A percentile compares a stretch with the other conserved stretches of the same genome.
These are phyloP conservation scores for Intellagama lesueurii DNA, from an alignment of 2,797 vertebrate genomes.

Conservation along the genomic window DNA sequence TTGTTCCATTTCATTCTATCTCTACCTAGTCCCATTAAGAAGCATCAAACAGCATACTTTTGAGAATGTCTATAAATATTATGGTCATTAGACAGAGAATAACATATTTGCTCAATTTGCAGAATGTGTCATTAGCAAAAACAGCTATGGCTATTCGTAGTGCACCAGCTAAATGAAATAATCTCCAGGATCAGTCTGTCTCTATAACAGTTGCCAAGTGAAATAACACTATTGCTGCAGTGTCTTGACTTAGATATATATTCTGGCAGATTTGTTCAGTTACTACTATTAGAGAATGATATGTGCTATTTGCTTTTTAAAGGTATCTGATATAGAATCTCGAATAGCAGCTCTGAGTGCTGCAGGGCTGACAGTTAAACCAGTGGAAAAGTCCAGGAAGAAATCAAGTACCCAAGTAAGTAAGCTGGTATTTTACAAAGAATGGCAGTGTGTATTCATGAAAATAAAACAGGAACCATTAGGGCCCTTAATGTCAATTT, in stretches of 20 bases:
- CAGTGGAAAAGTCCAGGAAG: constrained; percentile 80
- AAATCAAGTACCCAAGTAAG: constrained; percentile 77
- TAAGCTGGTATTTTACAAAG: not conserved
- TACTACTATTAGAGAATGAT: fast-evolving
- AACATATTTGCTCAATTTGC: not conserved
- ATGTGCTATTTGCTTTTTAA: constrained; percentile 13
- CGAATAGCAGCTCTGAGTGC: constrained; percentile 88
- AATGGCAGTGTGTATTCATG: fast-evolving
- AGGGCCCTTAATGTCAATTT: not conserved
- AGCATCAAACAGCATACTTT: not conserved
- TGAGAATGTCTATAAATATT: not conserved
- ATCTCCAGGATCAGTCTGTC: not conserved
- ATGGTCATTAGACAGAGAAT: not conserved
- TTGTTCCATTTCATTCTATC: too few species aligned
- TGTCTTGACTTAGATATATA: not conserved
- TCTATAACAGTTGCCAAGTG: not conserved
- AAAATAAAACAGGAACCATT: not conserved
- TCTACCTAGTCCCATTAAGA: too few species aligned
- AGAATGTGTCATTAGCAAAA: not conserved
- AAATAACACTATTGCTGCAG: not conserved
- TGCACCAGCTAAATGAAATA: not conserved
- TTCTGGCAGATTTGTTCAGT: not conserved
- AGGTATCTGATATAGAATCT: constrained; percentile 92
- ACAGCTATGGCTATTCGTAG: not conserved
- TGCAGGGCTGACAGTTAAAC: constrained; percentile 76